Base-by-base conservation (phyloP, 2,888 invertebrate genomes). In the Leucophora obtusa region DNA sequence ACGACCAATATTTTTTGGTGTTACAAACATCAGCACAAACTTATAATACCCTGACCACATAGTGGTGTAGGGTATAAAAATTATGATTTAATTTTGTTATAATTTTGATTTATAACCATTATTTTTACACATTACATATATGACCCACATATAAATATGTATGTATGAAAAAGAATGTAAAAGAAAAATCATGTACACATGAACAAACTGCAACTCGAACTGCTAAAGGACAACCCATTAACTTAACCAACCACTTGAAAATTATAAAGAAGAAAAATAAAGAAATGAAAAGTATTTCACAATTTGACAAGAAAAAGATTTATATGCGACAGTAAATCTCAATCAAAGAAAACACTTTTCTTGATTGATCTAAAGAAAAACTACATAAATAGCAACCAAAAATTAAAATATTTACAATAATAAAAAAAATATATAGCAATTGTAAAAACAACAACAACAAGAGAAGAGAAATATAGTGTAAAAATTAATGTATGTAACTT, bases 321-420 rank as follows among this genome's bases (percentile, higher is more conserved):
- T 75, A 70, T 82, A 75, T 68, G 51, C 62, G n/a, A 58, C 74
- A 66, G 62, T 78, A 78, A 74, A 78, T 74, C 56, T 74, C 58
- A 63, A 68, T 72, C 59, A 68, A 43, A 15, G 56, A 72, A 59
- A 72, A 43, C 66, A 50, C 47, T 74, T 77, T 74, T 24, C 18
- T 63, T 75, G 78, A 82, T 82, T 78, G 82, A 82, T 82, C 68
- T 58, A 15, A 21, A 62, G 43, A 43, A 54, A 7, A 28, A 54
- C 21, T 15, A 54, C 59, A 33, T 60, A 18, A 63, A 65, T 10
- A 58, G 54, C 2, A 28, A 33, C 15, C n/a, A 15, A 43, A 17
- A 56, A 68, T 38, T 50, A 17, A 56, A 68, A 47, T 50, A 35
- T 56, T 28, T 62, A 38, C n/a, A 70, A 8, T 33, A 15, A n/a